Base-by-base conservation (phyloP, 2,797 vertebrate genomes). In the Triplophysa yarkandensis region DNA sequence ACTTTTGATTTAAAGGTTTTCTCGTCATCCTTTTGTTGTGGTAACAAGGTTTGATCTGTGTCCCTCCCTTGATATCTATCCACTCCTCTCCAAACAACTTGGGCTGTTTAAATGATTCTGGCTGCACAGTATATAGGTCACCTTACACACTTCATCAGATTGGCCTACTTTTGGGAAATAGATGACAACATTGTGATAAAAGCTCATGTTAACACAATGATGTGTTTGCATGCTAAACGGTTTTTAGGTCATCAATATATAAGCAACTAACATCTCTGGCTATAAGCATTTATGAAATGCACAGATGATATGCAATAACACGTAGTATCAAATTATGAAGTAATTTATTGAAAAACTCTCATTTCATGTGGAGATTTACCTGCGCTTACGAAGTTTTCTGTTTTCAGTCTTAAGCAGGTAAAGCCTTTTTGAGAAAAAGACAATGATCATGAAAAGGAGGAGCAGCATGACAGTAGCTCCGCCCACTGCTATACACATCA, bases 351-450 rank as follows among this genome's bases (percentile, higher is more conserved):
- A 4, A 6, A 57, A 27, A 7, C 8, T 11, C 36, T 39, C 13
- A 14, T 39, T 9, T 39, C 36, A 13, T 1, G 36, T 13, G 36
- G 27, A 61, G 34, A 72, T 91, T 91, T 85, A 97, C 95, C 95
- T 96, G 92, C 93, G 94, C 86, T 95, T 94, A 71, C 94, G 94
- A 78, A 99, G 94, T 80, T 93, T 94, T 83, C 83, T 93, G 86
- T 98, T 98, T 90, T 98, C 96, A 0, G 92, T 96, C 91, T 95
- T 98, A 84, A 99, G 96, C 83, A 92, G 89, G 81, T 98, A 95
- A 74, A 99, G 94, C 83, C 93, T 94, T 90, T 98, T 99, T 91
- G 96, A 95, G 9, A 99, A 99, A 89, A 95, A 95, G n/a, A 99
- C 95, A 0, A 96, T 91, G 88, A 98, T 94, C 96, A 99, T 97